phyloP scores from a whole-genome alignment of 2,888 invertebrate species.

The Drosophila paracracens region DNA sequence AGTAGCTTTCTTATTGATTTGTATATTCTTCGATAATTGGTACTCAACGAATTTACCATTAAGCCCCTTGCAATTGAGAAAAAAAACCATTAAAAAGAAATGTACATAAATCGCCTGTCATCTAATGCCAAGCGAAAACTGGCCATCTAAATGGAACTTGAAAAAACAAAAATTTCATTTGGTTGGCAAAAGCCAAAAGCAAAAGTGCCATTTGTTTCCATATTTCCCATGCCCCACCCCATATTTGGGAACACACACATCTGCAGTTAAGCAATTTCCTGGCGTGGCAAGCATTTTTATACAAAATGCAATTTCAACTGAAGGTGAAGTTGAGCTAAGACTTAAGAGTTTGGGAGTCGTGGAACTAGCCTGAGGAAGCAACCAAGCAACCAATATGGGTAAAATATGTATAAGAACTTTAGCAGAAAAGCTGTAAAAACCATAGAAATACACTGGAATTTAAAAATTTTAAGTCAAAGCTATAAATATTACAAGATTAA shows the following conservation, averaged over 20 bases:
- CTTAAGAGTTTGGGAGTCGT: conserved; percentile 20
- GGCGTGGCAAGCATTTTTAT: conserved; percentile 61
- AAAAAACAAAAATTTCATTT: conserved; percentile 42
- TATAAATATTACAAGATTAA: neutral
- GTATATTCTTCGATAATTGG: conserved; percentile 10
- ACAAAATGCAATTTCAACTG: conserved; percentile 73
- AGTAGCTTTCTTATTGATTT: conserved; percentile 5
- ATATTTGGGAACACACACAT: neutral
- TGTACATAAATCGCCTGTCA: conserved; percentile 45
- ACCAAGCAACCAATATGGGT: conserved; percentile 38
- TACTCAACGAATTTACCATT: conserved; percentile 9
- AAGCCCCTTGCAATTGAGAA: neutral
- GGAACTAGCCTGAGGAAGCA: conserved; percentile 1
- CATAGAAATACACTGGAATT: neutral
- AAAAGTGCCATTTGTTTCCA: conserved; percentile 75
- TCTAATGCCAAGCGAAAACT: conserved; percentile 13
- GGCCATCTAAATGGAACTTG: conserved; percentile 22
- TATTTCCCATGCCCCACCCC: conserved; percentile 42
- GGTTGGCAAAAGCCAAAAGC: conserved; percentile 56
- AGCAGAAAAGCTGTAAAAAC: conserved; percentile 60
- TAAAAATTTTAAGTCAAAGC: neutral
- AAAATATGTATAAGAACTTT: conserved; percentile 51
- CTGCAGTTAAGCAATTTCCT: conserved; percentile 40
- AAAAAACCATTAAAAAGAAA: conserved; percentile 13
- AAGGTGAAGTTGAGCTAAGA: conserved; percentile 63